phyloP scores from a whole-genome alignment of 2,888 invertebrate genomes.

The Tryphoninae sp. region DNA sequence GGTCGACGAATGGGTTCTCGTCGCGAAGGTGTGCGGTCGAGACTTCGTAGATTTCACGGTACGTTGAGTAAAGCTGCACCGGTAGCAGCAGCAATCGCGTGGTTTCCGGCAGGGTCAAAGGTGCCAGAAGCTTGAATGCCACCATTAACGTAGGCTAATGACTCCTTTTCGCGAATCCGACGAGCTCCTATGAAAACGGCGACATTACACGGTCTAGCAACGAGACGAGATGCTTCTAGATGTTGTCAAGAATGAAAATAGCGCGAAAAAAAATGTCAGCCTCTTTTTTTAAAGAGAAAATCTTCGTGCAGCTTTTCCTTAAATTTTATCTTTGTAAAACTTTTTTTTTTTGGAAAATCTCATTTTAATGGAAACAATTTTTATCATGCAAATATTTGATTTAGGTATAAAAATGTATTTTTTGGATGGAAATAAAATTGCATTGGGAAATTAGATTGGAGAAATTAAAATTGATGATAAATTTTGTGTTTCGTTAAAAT shows the following conservation, averaged over 20 bases:
- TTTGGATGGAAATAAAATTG: too few relatives aligned
- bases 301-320: too few relatives aligned
- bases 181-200: constrained; percentile 50
- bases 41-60: constrained; percentile 49
- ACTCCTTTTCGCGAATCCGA: constrained; percentile 70
- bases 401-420: too few relatives aligned
- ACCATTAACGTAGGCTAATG: constrained; percentile 74
- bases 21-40: constrained; percentile 46
- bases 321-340: too few relatives aligned
- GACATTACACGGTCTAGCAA: constrained; percentile 48
- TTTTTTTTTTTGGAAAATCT: too few relatives aligned
- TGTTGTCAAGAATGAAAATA: not conserved
- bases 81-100: constrained; percentile 32
- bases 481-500: too few relatives aligned
- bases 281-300: not conserved
- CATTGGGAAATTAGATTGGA: too few relatives aligned
- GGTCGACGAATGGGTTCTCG: constrained; percentile 62
- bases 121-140: constrained; percentile 73
- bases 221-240: constrained; percentile 25
- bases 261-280: constrained; percentile 13
- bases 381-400: too few relatives aligned
- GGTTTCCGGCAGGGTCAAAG: constrained; percentile 71
- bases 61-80: constrained; percentile 32
- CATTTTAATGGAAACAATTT: too few relatives aligned
- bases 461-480: too few relatives aligned